Evolutionary conservation across 2,113 vertebrate genomes (phyloP).

Genomic region (Nothobranchius kuhntae): DNA sequence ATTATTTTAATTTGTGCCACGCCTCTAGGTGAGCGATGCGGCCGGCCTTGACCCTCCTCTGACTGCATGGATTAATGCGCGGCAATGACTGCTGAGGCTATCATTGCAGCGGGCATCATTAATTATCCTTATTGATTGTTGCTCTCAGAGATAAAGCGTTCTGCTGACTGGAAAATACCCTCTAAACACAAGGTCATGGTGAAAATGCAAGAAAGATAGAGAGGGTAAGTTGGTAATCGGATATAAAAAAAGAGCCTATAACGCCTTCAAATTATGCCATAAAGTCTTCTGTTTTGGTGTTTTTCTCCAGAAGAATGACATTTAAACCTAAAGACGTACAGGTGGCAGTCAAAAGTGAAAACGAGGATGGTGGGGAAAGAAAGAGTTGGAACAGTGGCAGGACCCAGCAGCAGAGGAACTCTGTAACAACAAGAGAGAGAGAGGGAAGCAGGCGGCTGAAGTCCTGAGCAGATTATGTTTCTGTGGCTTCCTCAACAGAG

Average conservation of each 20-base stretch:
- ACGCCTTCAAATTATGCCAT: slow-evolving; percentile 25
- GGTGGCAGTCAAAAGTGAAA: slow-evolving; percentile 10
- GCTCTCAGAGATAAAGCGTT: slow-evolving; percentile 99
- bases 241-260: slow-evolving; percentile 59
- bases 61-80: slow-evolving; percentile 98
- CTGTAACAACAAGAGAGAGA: too few relatives aligned
- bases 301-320: neutral
- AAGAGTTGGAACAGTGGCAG: slow-evolving; percentile 10
- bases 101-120: slow-evolving; percentile 99
- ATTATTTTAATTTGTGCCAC: slow-evolving; percentile 99
- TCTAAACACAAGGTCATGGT: slow-evolving; percentile 96
- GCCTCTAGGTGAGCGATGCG: slow-evolving; percentile 92
- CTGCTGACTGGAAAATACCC: slow-evolving; percentile 99
- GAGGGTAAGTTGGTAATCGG: slow-evolving; percentile 88
- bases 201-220: slow-evolving; percentile 70
- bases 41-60: slow-evolving; percentile 97
- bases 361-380: slow-evolving; percentile 12
- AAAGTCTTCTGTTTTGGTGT: slow-evolving; percentile 9
- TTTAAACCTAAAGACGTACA: too few relatives aligned
- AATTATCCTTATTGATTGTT: slow-evolving; percentile 99
- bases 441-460: slow-evolving; percentile 38
- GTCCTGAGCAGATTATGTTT: slow-evolving; percentile 72
- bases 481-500: slow-evolving; percentile 71
- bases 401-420: slow-evolving; percentile 12
- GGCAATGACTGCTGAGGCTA: slow-evolving; percentile 99